Conservation (phyloP, 2,888 invertebrate genomes). For the Rhyacophila evoluta region DNA sequence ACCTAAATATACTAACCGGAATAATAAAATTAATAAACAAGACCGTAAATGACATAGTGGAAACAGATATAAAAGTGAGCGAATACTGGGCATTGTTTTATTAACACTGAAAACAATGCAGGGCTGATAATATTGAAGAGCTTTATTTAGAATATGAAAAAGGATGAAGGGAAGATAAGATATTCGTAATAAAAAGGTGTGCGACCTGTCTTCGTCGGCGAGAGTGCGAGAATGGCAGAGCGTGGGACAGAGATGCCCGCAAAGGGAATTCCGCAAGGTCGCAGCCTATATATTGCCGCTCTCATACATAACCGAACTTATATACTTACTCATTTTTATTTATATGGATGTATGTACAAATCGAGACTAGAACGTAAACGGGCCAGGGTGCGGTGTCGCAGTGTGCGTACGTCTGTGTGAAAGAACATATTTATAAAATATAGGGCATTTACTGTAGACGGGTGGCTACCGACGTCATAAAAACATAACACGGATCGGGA, state of each 20-base stretch:
- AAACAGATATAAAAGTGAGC: too few relatives aligned
- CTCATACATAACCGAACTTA: slow-evolving; percentile 30
- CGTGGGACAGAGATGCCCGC: slow-evolving; percentile 29
- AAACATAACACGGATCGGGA: slow-evolving; percentile 24
- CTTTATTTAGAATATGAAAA: background rate
- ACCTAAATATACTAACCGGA: too few relatives aligned
- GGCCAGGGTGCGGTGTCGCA: slow-evolving; percentile 15
- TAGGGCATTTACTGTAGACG: slow-evolving; percentile 14
- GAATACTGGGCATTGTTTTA: too few relatives aligned
- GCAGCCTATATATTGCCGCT: slow-evolving; percentile 47
- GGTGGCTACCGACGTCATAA: slow-evolving; percentile 15
- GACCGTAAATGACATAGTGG: too few relatives aligned
- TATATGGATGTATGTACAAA: slow-evolving; percentile 1
- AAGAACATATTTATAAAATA: slow-evolving; percentile 24
- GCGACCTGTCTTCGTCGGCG: slow-evolving; percentile 28
- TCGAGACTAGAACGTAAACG: slow-evolving; percentile 18
- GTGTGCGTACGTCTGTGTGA: slow-evolving; percentile 15
- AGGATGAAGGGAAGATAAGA: background rate
- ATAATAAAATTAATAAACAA: too few relatives aligned
- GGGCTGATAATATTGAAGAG: too few relatives aligned
- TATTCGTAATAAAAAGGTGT: slow-evolving; percentile 19
- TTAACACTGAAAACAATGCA: too few relatives aligned
- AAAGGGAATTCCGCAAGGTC: slow-evolving; percentile 54
- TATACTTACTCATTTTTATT: slow-evolving; percentile 39
- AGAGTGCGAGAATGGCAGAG: slow-evolving; percentile 19